Evolutionary conservation across 1,140 invertebrate genomes (phyloP).

Genomic region (Tetramorium alpestre): DNA sequence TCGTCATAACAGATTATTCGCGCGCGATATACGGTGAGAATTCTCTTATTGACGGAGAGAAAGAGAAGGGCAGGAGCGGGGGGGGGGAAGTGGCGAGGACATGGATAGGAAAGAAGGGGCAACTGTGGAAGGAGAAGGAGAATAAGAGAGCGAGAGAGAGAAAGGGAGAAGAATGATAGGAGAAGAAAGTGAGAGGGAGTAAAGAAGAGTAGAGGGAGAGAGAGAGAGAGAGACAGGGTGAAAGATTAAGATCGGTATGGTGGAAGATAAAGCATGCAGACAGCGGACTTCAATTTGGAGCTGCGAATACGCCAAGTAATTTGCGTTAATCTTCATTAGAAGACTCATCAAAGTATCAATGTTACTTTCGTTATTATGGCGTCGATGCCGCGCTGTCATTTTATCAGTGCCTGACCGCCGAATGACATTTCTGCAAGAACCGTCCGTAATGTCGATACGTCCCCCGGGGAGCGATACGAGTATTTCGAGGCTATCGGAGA

Average conservation of each 20-base stretch:
- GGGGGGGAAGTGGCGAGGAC: neutral
- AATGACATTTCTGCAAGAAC: neutral
- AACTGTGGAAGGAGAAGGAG: slow-evolving; percentile 2
- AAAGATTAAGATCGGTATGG: slow-evolving; percentile 24
- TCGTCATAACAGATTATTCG: slow-evolving; percentile 51
- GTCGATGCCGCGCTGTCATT: neutral
- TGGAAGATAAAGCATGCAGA: slow-evolving; percentile 15
- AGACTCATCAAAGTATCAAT: neutral
- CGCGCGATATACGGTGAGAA: slow-evolving; percentile 36
- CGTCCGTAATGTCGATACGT: neutral
- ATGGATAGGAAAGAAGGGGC: slow-evolving; percentile 10
- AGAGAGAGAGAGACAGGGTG: neutral
- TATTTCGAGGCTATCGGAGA: neutral
- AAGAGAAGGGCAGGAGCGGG: neutral
- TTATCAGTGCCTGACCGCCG: neutral
- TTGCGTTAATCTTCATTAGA: neutral
- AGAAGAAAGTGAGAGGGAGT: slow-evolving; percentile 2
- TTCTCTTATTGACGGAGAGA: slow-evolving; percentile 38
- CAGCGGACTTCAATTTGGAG: neutral
- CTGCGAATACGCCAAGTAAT: neutral
- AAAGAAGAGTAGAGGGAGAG: too few species aligned
- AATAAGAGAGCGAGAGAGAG: slow-evolving; percentile 14
- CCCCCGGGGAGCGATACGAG: neutral
- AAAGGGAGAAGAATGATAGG: slow-evolving; percentile 13
- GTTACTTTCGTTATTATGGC: neutral